These are phyloP conservation scores for Osmerus eperlanus DNA, from an alignment of 2,113 vertebrate species.

Conservation along the genomic window DNA sequence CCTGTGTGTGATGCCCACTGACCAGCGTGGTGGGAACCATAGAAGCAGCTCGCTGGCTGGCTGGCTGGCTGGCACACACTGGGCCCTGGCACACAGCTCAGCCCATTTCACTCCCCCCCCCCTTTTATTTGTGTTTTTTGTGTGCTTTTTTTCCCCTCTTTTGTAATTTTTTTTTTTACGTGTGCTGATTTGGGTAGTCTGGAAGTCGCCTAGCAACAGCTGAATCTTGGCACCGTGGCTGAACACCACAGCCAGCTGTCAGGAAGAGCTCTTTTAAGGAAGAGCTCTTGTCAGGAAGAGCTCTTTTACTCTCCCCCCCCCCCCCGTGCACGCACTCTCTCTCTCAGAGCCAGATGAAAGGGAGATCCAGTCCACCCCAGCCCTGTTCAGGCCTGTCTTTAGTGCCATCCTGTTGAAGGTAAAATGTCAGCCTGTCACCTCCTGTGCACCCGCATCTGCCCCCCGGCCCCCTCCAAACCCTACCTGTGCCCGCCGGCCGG, in stretches of 20 bases:
- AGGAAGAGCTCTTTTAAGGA: constrained; percentile 73
- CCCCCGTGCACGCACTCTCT: not conserved
- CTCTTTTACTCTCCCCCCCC: not conserved
- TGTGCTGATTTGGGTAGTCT: constrained; percentile 71
- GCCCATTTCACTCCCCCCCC: not conserved
- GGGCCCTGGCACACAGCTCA: constrained; percentile 27
- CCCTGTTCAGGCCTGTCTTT: constrained; percentile 29
- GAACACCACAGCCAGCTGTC: constrained; percentile 73
- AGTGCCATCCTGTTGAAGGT: constrained; percentile 60
- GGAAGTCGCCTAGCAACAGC: constrained; percentile 77
- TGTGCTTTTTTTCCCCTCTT: not conserved
- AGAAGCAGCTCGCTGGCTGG: not conserved
- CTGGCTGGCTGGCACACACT: constrained; percentile 17
- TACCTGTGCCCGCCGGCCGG: constrained; percentile 3
- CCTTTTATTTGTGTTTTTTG: not conserved
- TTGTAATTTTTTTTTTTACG: not conserved
- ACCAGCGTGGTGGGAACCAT: not conserved
- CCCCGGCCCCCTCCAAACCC: not conserved
- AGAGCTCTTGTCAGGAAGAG: no score
- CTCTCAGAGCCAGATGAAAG: constrained; percentile 55
- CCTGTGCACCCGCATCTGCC: constrained; percentile 28
- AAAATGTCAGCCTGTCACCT: constrained; percentile 72
- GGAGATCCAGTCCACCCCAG: constrained; percentile 55
- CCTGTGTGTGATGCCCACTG: not conserved
- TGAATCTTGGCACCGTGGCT: constrained; percentile 68